A percentile compares a stretch with the other conserved stretches of the same genome.
phyloP scores from a whole-genome alignment of 2,888 invertebrate genomes.

The Julus scanicus region DNA sequence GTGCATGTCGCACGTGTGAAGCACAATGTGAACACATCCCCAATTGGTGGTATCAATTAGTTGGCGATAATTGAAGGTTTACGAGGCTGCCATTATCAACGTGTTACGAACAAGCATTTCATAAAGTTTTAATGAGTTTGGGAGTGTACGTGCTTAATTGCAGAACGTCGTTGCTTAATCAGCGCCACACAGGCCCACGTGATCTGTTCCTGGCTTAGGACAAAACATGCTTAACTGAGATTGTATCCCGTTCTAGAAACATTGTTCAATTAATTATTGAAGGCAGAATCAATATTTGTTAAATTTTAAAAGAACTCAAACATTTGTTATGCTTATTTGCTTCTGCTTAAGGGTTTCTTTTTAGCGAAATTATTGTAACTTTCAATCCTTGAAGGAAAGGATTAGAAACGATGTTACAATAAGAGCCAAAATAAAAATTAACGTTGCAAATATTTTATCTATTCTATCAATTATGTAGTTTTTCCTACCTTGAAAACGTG shows the following conservation, averaged over 20 bases:
- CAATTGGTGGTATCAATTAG: background rate
- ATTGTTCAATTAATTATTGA: background rate
- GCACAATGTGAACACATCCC: background rate
- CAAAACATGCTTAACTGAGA: background rate
- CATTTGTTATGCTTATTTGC: background rate
- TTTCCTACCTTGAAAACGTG: too few species aligned
- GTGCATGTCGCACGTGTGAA: background rate
- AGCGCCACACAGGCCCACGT: background rate
- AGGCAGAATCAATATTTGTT: background rate
- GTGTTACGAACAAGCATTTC: background rate
- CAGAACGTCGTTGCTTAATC: background rate
- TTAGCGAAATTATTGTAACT: background rate
- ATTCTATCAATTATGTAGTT: too few species aligned
- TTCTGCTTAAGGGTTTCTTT: background rate
- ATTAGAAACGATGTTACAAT: too few species aligned
- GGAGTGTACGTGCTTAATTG: conserved; percentile 11
- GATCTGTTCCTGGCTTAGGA: background rate
- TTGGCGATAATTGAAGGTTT: background rate
- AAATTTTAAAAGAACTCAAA: background rate
- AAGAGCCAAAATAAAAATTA: too few species aligned
- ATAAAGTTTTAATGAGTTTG: conserved; percentile 36
- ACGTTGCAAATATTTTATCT: too few species aligned
- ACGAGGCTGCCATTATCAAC: background rate
- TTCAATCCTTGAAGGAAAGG: background rate
- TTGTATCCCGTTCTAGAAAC: background rate